Evolutionary conservation across 37 sponge, comb jelly and placozoan genomes (phyloP).

Genomic region (Chondrosia reniformis): DNA sequence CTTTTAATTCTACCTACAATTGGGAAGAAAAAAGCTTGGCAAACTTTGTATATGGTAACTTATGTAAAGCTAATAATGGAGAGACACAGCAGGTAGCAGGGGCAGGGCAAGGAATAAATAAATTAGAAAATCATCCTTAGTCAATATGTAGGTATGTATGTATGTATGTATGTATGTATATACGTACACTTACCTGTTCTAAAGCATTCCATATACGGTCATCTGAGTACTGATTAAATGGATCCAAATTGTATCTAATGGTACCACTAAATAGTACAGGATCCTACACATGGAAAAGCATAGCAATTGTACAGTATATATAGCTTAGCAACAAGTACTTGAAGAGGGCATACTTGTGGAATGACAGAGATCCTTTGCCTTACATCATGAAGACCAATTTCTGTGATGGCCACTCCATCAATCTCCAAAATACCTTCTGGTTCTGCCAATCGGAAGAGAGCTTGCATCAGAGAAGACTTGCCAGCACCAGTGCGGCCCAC

Average conservation of each 20-base stretch:
- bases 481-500: conserved; percentile 94
- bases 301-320: background rate
- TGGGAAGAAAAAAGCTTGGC: background rate
- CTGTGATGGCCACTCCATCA: conserved; percentile 67
- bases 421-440: conserved; percentile 70
- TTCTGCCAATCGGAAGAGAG: conserved; percentile 85
- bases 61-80: too few species aligned
- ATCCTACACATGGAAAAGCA: conserved; percentile 41
- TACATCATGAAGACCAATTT: conserved; percentile 76
- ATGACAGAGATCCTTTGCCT: conserved; percentile 78
- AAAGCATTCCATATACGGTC: conserved; percentile 73
- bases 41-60: too few species aligned
- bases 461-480: conserved; percentile 80
- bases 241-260: conserved; percentile 86
- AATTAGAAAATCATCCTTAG: too few species aligned
- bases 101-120: too few species aligned
- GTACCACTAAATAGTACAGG: conserved; percentile 90
- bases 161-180: background rate
- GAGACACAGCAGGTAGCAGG: too few species aligned
- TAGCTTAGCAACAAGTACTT: too few species aligned
- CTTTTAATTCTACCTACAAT: conserved; percentile 66
- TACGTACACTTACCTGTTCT: conserved; percentile 44
- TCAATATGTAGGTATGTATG: background rate
- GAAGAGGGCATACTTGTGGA: conserved; percentile 61
- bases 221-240: conserved; percentile 69